These are phyloP conservation scores for Nothocercus nigrocapillus DNA, from an alignment of 2,113 vertebrate genomes.

Conservation along the genomic window DNA sequence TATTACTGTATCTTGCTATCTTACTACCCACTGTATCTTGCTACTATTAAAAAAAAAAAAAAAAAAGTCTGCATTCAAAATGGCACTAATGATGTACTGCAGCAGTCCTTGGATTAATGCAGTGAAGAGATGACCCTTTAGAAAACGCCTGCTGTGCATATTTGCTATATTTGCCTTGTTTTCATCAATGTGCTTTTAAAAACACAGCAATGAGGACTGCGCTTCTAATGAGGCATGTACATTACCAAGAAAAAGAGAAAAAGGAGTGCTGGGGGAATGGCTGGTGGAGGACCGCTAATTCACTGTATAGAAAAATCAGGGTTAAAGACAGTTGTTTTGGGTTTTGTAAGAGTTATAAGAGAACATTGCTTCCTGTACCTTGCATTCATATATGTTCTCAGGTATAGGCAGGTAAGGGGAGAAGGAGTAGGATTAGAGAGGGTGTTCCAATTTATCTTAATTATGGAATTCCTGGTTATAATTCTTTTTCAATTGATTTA, in stretches of 20 bases:
- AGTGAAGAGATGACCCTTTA: background rate
- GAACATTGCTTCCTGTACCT: background rate
- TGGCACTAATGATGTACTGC: background rate
- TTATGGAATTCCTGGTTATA: background rate
- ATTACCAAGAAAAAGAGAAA: background rate
- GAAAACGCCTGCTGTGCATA: background rate
- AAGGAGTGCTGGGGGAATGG: background rate
- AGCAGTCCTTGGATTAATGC: conserved; percentile 19
- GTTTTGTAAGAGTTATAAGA: background rate
- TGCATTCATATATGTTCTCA: background rate
- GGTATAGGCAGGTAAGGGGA: background rate
- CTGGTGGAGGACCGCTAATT: background rate
- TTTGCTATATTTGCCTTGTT: background rate
- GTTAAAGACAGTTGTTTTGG: background rate
- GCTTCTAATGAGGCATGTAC: background rate
- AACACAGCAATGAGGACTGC: background rate
- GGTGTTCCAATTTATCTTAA: background rate
- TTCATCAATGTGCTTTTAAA: background rate
- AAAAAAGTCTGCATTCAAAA: background rate
- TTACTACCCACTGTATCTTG: background rate
- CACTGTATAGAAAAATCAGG: background rate
- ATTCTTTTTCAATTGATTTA: background rate
- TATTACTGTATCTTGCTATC: background rate
- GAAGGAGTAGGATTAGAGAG: background rate
- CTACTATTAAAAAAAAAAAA: background rate